phyloP scores from a whole-genome alignment of 1,140 invertebrate genomes.

The Eufriesea mexicana region DNA sequence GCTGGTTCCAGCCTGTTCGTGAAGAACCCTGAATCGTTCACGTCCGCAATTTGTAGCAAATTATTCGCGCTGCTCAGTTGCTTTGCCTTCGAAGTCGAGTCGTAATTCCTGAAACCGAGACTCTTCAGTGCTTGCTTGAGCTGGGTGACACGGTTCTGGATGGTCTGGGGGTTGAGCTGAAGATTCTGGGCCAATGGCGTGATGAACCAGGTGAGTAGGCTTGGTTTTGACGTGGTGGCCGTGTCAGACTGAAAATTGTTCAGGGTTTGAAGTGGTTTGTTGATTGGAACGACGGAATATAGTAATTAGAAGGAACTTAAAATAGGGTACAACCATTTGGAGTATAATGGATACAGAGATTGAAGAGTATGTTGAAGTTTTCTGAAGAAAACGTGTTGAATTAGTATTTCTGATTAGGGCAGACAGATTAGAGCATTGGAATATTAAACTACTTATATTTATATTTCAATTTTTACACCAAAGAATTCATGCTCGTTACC shows the following conservation, averaged over 20 bases:
- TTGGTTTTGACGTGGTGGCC: conserved; percentile 25
- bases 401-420: too few relatives aligned
- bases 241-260: conserved; percentile 15
- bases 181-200: conserved; percentile 63
- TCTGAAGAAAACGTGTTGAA: too few relatives aligned
- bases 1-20: conserved; percentile 69
- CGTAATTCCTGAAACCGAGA: conserved; percentile 40
- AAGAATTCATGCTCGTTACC: too few relatives aligned
- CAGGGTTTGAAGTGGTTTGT: too few relatives aligned
- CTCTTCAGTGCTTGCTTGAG: conserved; percentile 63
- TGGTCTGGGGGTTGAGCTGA: conserved; percentile 68
- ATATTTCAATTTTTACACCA: too few relatives aligned
- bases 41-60: conserved; percentile 64
- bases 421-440: too few relatives aligned
- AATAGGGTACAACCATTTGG: too few relatives aligned
- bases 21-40: conserved; percentile 71
- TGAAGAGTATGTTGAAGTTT: too few relatives aligned
- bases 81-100: conserved; percentile 54
- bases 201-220: conserved; percentile 54
- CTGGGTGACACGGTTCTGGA: conserved; percentile 61
- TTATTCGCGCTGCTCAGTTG: conserved; percentile 58
- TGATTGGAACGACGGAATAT: background rate
- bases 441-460: too few relatives aligned
- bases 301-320: background rate
- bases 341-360: too few relatives aligned